A percentile compares a stretch with the other conserved stretches of the same genome.
Evolutionary conservation across 1,140 invertebrate species (phyloP).

Genomic region (Sipha flava): DNA sequence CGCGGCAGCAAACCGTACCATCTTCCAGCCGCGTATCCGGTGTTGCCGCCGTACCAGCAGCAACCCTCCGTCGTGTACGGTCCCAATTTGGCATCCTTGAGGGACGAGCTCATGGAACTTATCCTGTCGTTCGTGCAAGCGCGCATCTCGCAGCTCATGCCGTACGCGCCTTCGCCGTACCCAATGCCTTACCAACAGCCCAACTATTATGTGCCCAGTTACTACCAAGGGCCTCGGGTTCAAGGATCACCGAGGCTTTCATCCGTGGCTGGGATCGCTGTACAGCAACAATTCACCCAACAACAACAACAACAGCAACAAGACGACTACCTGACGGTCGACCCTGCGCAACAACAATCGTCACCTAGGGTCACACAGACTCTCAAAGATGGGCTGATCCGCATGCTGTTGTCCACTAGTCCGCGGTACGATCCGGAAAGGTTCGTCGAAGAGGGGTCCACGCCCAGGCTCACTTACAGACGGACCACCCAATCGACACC

Average conservation of each 20-base stretch:
- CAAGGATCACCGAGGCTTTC: not conserved
- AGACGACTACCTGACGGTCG: no score
- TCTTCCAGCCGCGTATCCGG: slow-evolving; percentile 35
- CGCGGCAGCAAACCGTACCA: slow-evolving; percentile 45
- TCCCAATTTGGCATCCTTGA: slow-evolving; percentile 45
- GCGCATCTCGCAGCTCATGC: not conserved
- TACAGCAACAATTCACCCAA: not conserved
- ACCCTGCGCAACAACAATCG: not conserved
- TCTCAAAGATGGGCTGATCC: slow-evolving; percentile 32
- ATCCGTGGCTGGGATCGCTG: not conserved
- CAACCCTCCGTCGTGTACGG: slow-evolving; percentile 40
- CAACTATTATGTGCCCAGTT: slow-evolving; percentile 12
- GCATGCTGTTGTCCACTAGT: slow-evolving; percentile 36
- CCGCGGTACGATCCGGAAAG: slow-evolving; percentile 16
- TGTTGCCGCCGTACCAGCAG: slow-evolving; percentile 44
- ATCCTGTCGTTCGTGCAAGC: slow-evolving; percentile 38
- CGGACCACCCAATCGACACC: slow-evolving; percentile 8
- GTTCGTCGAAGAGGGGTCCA: not conserved
- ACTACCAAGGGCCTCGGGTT: not conserved
- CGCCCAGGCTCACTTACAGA: not conserved
- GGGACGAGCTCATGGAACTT: slow-evolving; percentile 40
- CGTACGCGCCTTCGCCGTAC: not conserved
- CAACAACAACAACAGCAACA: no score
- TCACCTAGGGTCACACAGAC: slow-evolving; percentile 12
- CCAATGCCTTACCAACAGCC: not conserved